Conservation (phyloP, 2,797 vertebrate species). For the Melanotaenia boesemani region DNA sequence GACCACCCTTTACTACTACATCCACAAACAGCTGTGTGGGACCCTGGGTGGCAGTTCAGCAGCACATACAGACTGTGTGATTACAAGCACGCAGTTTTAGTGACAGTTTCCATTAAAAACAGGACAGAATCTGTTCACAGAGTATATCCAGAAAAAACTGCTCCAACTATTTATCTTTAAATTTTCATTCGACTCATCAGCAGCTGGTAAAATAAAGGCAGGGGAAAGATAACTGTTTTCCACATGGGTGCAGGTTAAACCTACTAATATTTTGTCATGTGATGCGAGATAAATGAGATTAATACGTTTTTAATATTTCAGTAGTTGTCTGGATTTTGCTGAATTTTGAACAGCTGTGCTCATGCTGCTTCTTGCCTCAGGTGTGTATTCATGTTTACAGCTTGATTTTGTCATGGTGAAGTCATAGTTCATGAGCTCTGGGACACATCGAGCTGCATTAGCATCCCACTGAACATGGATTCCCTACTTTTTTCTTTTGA, state of each 20-base stretch:
- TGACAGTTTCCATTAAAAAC: slow-evolving; percentile 11
- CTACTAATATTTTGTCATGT: not conserved
- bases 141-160: not conserved
- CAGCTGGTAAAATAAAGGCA: slow-evolving; percentile 17
- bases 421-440: slow-evolving; percentile 18
- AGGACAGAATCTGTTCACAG: not conserved
- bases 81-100: slow-evolving; percentile 16
- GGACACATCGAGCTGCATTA: slow-evolving; percentile 6
- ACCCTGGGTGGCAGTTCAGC: slow-evolving; percentile 26
- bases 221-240: slow-evolving; percentile 35
- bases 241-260: slow-evolving; percentile 14
- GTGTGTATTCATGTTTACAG: slow-evolving; percentile 27
- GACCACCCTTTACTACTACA: slow-evolving; percentile 60
- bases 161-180: not conserved
- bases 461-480: not conserved
- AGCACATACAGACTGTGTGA: slow-evolving; percentile 46
- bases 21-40: slow-evolving; percentile 71
- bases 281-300: slow-evolving; percentile 26
- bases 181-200: not conserved
- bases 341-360: slow-evolving; percentile 6
- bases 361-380: slow-evolving; percentile 8
- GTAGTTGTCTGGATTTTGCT: not conserved
- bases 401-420: slow-evolving; percentile 26
- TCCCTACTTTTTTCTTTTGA: slow-evolving; percentile 12
- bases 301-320: not conserved